Evolutionary conservation across 2,797 vertebrate species (phyloP).

Genomic region (Rhynchonycteris naso): DNA sequence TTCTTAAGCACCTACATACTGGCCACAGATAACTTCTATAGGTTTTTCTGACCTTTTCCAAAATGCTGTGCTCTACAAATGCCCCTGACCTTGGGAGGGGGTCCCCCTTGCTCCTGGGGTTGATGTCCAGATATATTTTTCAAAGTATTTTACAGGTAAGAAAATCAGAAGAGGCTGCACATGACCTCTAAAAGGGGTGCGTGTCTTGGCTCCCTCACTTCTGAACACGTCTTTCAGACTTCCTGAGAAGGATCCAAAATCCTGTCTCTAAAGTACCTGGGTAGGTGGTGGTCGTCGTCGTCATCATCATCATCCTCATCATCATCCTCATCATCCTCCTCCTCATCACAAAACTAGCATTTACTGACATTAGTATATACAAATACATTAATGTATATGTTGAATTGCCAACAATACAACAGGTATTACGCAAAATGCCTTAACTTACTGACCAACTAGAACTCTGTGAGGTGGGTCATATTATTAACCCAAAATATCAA

Average conservation of each 20-base stretch:
- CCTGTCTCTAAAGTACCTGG: background rate
- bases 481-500: background rate
- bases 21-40: background rate
- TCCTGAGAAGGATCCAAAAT: background rate
- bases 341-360: background rate
- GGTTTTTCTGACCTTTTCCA: background rate
- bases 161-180: background rate
- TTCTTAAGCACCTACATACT: too few species aligned
- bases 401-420: background rate
- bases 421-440: accelerated
- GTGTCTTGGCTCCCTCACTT: background rate
- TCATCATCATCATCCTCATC: too few species aligned
- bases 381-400: background rate
- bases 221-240: background rate
- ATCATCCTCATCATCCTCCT: too few species aligned
- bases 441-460: background rate
- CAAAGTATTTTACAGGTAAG: background rate
- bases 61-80: background rate
- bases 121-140: background rate
- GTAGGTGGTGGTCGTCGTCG: accelerated
- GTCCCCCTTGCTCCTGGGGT: background rate
- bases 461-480: background rate
- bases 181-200: too few species aligned
- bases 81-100: background rate
- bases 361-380: background rate